These are phyloP conservation scores for Drosophila merina DNA, from an alignment of 2,888 invertebrate species.

Conservation along the genomic window DNA sequence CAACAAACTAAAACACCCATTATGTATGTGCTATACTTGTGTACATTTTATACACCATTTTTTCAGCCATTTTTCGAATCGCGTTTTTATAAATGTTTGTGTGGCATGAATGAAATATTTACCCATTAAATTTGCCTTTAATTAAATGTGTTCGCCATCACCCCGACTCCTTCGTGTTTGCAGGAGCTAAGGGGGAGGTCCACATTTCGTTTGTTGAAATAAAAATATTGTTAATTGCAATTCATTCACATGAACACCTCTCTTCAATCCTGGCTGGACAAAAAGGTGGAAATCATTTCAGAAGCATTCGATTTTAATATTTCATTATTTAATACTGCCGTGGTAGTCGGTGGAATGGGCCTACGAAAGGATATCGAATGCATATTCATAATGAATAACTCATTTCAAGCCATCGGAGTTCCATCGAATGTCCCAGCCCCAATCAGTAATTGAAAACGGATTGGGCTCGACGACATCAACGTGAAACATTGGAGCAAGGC, in stretches of 20 bases:
- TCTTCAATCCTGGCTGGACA: constrained; percentile 1
- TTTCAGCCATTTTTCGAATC: constrained; percentile 27
- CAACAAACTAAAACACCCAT: constrained; percentile 1
- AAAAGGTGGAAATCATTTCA: constrained; percentile 31
- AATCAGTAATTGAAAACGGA: constrained; percentile 18
- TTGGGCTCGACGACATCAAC: constrained; percentile 15
- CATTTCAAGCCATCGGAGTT: constrained; percentile 34
- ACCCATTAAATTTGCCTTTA: constrained; percentile 80
- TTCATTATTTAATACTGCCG: constrained; percentile 71
- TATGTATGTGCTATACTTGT: neutral
- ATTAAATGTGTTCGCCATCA: constrained; percentile 61
- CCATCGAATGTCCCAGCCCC: constrained; percentile 18
- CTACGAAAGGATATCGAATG: constrained; percentile 6
- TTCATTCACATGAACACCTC: constrained; percentile 82
- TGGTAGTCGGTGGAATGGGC: neutral
- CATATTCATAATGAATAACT: constrained; percentile 64
- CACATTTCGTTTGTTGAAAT: constrained; percentile 71
- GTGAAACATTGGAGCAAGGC: constrained; percentile 3
- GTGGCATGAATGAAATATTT: constrained; percentile 70
- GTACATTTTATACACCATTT: constrained; percentile 22
- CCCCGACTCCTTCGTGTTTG: constrained; percentile 34
- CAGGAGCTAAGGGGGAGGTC: constrained; percentile 18
- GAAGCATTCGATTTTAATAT: constrained; percentile 66
- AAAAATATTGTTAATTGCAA: constrained; percentile 82
- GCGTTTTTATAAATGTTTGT: constrained; percentile 11